phyloP scores from a whole-genome alignment of 2,888 invertebrate species.

The Andrena bucephala region DNA sequence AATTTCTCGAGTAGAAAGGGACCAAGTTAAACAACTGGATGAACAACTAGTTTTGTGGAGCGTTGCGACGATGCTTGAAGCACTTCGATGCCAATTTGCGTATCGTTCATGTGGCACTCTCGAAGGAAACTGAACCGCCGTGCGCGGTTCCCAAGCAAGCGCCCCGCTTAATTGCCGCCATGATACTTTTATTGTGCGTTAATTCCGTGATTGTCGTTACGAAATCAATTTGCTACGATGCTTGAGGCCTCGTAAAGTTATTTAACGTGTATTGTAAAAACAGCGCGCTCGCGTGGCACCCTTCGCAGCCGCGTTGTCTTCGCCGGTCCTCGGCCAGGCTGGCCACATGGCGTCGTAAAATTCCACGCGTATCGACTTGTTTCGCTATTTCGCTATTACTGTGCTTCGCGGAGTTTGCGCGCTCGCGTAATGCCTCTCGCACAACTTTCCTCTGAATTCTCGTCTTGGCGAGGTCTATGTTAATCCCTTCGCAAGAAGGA shows the following conservation, averaged over 20 bases:
- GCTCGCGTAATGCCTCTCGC: background rate
- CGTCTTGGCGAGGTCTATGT: background rate
- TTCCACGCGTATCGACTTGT: conserved; percentile 27
- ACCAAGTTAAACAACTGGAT: background rate
- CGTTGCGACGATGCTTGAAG: conserved; percentile 2
- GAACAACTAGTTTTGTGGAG: background rate
- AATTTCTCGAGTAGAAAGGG: background rate
- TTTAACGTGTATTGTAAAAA: conserved; percentile 79
- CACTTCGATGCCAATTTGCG: conserved; percentile 41
- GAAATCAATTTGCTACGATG: conserved; percentile 78
- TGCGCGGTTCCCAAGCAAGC: conserved; percentile 64
- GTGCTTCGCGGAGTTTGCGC: conserved; percentile 18
- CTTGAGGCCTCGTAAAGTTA: conserved; percentile 75
- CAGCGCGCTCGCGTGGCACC: conserved; percentile 63
- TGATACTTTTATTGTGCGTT: conserved; percentile 76
- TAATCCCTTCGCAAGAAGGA: background rate
- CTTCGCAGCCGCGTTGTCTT: conserved; percentile 29
- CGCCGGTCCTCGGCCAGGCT: background rate
- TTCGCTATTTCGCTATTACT: conserved; percentile 29
- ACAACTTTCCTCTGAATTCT: background rate
- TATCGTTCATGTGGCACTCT: conserved; percentile 60
- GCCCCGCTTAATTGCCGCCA: conserved; percentile 72
- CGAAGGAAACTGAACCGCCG: conserved; percentile 64
- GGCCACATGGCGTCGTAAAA: conserved; percentile 30
- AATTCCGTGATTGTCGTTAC: conserved; percentile 77